These are phyloP conservation scores for Pogonus chalceus DNA, from an alignment of 1,140 invertebrate genomes.

Conservation along the genomic window DNA sequence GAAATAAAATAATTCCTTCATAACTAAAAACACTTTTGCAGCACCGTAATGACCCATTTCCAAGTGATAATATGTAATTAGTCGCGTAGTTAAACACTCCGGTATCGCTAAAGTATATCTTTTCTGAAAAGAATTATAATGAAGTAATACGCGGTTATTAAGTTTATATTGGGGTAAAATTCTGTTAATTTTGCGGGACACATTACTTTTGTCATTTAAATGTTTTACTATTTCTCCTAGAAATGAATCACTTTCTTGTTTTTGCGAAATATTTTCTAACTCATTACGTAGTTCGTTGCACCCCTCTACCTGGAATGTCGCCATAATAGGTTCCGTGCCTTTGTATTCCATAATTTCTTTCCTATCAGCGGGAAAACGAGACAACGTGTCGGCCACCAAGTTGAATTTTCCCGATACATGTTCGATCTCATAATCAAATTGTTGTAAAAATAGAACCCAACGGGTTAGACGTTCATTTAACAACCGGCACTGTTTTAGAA, in stretches of 20 bases:
- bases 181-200: background rate
- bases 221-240: background rate
- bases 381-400: slow-evolving; percentile 20
- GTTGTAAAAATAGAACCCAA: slow-evolving; percentile 34
- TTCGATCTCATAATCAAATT: slow-evolving; percentile 32
- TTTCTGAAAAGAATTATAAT: background rate
- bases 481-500: slow-evolving; percentile 31
- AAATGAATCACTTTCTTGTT: background rate
- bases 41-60: slow-evolving; percentile 27
- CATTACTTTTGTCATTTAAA: background rate
- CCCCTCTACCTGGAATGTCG: background rate
- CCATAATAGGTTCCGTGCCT: background rate
- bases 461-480: slow-evolving; percentile 30
- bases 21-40: slow-evolving; percentile 23
- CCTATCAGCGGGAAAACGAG: slow-evolving; percentile 3
- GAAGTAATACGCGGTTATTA: background rate
- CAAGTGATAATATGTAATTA: slow-evolving; percentile 17
- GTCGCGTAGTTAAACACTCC: slow-evolving; percentile 12
- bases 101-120: background rate
- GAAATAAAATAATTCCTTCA: slow-evolving; percentile 25
- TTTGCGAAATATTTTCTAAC: background rate
- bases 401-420: slow-evolving; percentile 23
- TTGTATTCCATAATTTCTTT: background rate
- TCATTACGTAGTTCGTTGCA: background rate
- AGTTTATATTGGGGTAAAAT: background rate